These are phyloP conservation scores for Diadumene lineata DNA, from an alignment of 92 coral and sea anemone species.

Conservation along the genomic window DNA sequence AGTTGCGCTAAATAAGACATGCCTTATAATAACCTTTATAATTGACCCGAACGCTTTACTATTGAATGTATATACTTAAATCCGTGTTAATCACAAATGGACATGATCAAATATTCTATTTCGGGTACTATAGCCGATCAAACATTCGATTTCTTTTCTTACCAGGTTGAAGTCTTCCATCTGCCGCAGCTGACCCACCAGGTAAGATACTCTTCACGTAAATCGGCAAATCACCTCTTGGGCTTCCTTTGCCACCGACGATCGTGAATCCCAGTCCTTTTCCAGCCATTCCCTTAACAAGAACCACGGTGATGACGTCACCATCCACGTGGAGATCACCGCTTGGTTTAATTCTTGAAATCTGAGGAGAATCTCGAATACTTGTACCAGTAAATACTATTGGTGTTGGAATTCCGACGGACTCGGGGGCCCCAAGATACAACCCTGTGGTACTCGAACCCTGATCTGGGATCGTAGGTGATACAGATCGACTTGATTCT, in stretches of 20 bases:
- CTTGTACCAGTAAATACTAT: constrained; percentile 45
- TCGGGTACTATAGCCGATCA: not conserved
- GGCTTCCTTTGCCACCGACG: constrained; percentile 91
- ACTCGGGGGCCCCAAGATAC: constrained; percentile 52
- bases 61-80: not conserved
- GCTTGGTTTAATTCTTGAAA: constrained; percentile 36
- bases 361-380: constrained; percentile 72
- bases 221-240: constrained; percentile 88
- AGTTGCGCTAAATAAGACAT: too few relatives aligned
- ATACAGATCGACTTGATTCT: constrained; percentile 41
- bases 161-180: constrained; percentile 90
- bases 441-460: constrained; percentile 54
- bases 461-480: constrained; percentile 54
- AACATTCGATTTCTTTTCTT: not conserved
- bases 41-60: too few relatives aligned
- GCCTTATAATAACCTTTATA: too few relatives aligned
- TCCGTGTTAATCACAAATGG: not conserved
- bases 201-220: constrained; percentile 80
- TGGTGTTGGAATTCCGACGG: constrained; percentile 52
- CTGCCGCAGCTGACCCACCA: constrained; percentile 93
- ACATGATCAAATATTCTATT: not conserved
- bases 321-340: constrained; percentile 34
- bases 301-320: constrained; percentile 68
- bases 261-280: constrained; percentile 97
- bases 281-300: constrained; percentile 89